Percentiles rank a stretch among this genome's conserved stretches.
These are phyloP conservation scores for Rosalia funebris DNA, from an alignment of 2,888 invertebrate species.

Conservation along the genomic window DNA sequence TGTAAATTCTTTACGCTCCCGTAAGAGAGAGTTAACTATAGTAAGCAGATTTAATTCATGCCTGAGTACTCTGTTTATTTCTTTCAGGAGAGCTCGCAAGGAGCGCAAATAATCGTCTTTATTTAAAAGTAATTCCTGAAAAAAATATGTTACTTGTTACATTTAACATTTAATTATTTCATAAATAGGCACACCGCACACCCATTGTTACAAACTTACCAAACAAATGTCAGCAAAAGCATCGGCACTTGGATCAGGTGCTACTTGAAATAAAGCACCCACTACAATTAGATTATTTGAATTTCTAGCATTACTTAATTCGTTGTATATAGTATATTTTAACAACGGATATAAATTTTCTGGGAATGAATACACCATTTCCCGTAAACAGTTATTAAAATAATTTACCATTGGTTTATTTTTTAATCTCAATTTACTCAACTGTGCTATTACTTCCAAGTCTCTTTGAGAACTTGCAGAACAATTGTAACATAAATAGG, in stretches of 20 bases:
- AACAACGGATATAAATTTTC: constrained; percentile 86
- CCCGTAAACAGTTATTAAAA: constrained; percentile 87
- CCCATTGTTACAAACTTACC: constrained; percentile 59
- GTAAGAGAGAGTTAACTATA: constrained; percentile 82
- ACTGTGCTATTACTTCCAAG: constrained; percentile 76
- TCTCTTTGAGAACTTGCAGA: constrained; percentile 74
- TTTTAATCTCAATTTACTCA: constrained; percentile 92
- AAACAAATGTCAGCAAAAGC: constrained; percentile 85
- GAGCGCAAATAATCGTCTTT: constrained; percentile 92
- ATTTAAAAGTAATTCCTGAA: constrained; percentile 84
- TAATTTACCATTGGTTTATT: constrained; percentile 92
- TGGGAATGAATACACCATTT: constrained; percentile 86
- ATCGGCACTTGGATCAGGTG: constrained; percentile 83
- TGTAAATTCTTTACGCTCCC: constrained; percentile 71
- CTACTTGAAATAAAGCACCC: constrained; percentile 86
- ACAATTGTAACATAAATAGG: constrained; percentile 91
- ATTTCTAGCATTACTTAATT: constrained; percentile 89
- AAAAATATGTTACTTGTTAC: constrained; percentile 25
- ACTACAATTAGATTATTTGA: constrained; percentile 95
- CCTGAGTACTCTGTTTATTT: constrained; percentile 85
- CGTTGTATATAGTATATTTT: constrained; percentile 94
- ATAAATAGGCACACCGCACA: neutral
- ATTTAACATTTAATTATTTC: neutral
- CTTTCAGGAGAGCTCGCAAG: constrained; percentile 84
- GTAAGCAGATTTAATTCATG: constrained; percentile 83